phyloP scores from a whole-genome alignment of 2,113 vertebrate species.

The Laterallus jamaicensis region DNA sequence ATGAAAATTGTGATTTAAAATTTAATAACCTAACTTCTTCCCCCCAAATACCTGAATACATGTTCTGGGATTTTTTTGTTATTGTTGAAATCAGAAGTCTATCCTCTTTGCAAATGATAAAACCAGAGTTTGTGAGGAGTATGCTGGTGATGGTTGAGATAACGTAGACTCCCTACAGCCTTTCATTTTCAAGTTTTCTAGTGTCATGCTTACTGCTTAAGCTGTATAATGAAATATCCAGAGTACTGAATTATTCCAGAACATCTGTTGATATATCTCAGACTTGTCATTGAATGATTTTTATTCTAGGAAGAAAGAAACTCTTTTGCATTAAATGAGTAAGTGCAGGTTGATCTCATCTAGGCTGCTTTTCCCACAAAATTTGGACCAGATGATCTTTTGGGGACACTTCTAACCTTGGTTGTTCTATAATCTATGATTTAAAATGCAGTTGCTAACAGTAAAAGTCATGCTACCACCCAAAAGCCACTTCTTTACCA shows the following conservation, averaged over 20 bases:
- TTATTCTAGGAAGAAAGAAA: neutral
- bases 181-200: neutral
- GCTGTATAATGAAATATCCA: neutral
- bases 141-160: neutral
- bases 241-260: neutral
- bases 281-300: neutral
- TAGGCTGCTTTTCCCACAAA: neutral
- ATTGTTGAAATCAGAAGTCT: neutral
- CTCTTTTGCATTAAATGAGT: neutral
- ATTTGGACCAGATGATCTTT: neutral
- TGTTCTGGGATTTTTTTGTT: neutral
- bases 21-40: slow-evolving; percentile 18
- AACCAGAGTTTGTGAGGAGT: neutral
- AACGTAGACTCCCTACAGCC: neutral
- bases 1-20: slow-evolving; percentile 48
- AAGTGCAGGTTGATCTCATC: accelerated
- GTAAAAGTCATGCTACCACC: neutral
- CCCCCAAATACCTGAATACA: neutral
- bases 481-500: neutral
- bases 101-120: neutral
- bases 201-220: neutral
- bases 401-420: accelerated
- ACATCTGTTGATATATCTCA: neutral
- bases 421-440: neutral
- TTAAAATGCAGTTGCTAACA: neutral